These are phyloP conservation scores for Caenorhabditis briggsae DNA, from an alignment of 1,140 invertebrate species.

Conservation along the genomic window DNA sequence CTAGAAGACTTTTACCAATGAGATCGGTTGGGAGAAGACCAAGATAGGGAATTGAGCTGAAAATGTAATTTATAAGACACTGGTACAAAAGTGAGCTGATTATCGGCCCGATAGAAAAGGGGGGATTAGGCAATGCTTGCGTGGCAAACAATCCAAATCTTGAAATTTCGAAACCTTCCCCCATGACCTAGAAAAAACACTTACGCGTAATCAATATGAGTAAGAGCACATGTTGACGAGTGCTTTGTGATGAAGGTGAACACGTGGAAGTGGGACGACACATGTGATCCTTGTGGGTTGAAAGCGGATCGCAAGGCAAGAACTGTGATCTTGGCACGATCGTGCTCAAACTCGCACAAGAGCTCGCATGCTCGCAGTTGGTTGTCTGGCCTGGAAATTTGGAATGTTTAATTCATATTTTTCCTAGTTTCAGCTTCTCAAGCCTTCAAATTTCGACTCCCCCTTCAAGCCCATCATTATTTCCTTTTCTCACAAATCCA, in stretches of 20 bases:
- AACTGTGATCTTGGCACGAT: constrained; percentile 51
- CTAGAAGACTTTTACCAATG: constrained; percentile 74
- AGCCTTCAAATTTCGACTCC: background rate
- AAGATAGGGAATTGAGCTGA: constrained; percentile 74
- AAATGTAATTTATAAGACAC: too few relatives aligned
- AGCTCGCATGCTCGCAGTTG: constrained; percentile 57
- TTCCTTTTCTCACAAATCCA: background rate
- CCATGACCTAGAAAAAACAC: constrained; percentile 23
- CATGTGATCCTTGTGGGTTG: background rate
- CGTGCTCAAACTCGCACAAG: constrained; percentile 61
- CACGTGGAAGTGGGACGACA: constrained; percentile 55
- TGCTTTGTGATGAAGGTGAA: constrained; percentile 65
- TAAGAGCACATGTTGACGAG: constrained; percentile 58
- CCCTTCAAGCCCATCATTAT: too few relatives aligned
- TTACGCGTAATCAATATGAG: constrained; percentile 62
- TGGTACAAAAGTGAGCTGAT: too few relatives aligned
- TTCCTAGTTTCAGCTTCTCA: background rate
- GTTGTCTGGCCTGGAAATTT: constrained; percentile 31
- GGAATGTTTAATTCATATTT: background rate
- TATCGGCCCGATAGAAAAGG: too few relatives aligned
- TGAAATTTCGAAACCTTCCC: background rate
- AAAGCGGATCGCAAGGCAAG: constrained; percentile 59
- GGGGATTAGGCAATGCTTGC: too few relatives aligned
- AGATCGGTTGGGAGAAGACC: constrained; percentile 76
- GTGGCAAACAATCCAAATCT: too few relatives aligned